These are phyloP conservation scores for Dendropsophus ebraccatus DNA, from an alignment of 2,113 vertebrate species.

Conservation along the genomic window DNA sequence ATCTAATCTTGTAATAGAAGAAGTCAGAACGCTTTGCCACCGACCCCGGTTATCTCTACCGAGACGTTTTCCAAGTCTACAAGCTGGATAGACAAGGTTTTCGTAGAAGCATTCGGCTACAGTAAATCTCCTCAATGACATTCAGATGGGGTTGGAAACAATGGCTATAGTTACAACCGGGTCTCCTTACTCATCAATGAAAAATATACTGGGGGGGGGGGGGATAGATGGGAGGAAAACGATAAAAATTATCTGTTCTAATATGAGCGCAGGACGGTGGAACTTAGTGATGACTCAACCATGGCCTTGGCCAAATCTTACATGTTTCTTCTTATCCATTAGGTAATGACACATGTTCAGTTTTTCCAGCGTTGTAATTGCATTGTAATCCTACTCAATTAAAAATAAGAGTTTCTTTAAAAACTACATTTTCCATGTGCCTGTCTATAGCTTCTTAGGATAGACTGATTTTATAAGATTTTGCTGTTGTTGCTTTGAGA, in stretches of 20 bases:
- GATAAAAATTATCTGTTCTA: conserved; percentile 38
- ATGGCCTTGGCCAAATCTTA: neutral
- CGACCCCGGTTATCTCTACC: conserved; percentile 37
- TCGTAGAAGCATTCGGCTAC: neutral
- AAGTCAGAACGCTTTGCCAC: conserved; percentile 24
- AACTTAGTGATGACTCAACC: conserved; percentile 7
- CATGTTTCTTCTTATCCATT: conserved; percentile 33
- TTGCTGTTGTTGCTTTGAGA: neutral
- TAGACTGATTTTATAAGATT: neutral
- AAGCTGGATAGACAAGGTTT: conserved; percentile 26
- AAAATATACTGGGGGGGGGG: neutral
- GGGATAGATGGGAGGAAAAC: neutral
- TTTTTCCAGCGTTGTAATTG: conserved; percentile 30
- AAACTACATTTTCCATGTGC: neutral
- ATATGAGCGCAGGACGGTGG: neutral
- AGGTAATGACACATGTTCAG: conserved; percentile 23
- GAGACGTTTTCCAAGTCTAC: conserved; percentile 11
- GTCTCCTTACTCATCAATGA: neutral
- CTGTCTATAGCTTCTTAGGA: neutral
- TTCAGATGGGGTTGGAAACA: conserved; percentile 37
- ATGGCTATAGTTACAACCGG: neutral
- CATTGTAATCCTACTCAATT: conserved; percentile 19
- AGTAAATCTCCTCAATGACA: conserved; percentile 50
- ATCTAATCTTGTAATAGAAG: conserved; percentile 54
- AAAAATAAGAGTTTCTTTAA: neutral